Conservation (phyloP, 2,888 invertebrate species). For the Drosophila picticornis region DNA sequence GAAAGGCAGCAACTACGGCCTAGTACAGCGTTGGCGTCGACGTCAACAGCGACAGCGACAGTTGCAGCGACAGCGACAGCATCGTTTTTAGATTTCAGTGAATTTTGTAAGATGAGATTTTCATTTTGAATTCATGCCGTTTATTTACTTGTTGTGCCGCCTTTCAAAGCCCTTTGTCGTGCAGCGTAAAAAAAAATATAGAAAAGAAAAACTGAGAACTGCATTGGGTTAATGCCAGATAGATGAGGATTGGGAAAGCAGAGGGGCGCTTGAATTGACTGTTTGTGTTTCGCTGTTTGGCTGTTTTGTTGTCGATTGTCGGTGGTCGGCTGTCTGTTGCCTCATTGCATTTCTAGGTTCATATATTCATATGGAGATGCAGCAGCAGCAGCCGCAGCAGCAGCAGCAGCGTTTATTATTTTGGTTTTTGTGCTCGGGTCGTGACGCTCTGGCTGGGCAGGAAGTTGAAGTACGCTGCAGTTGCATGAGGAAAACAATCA, state of each 20-base stretch:
- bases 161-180: slow-evolving; percentile 73
- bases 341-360: slow-evolving; percentile 78
- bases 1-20: slow-evolving; percentile 53
- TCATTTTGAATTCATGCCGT: slow-evolving; percentile 72
- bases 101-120: slow-evolving; percentile 76
- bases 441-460: slow-evolving; percentile 45
- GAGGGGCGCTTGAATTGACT: slow-evolving; percentile 19
- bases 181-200: slow-evolving; percentile 31
- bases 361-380: slow-evolving; percentile 58
- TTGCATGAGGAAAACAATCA: slow-evolving; percentile 2
- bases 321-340: slow-evolving; percentile 56
- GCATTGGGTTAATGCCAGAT: slow-evolving; percentile 26
- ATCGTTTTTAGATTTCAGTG: slow-evolving; percentile 62
- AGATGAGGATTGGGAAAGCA: slow-evolving; percentile 6
- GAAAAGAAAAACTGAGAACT: slow-evolving; percentile 55
- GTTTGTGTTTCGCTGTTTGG: slow-evolving; percentile 15
- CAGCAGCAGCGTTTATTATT: slow-evolving; percentile 37
- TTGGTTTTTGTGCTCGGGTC: slow-evolving; percentile 24
- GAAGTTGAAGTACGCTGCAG: slow-evolving; percentile 25
- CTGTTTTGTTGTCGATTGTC: slow-evolving; percentile 1
- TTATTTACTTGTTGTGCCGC: slow-evolving; percentile 65
- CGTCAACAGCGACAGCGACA: slow-evolving; percentile 28
- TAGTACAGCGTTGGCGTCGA: slow-evolving; percentile 37
- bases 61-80: slow-evolving; percentile 11
- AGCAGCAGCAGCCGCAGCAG: slow-evolving; percentile 3